These are phyloP conservation scores for Trichopoda pennipes DNA, from an alignment of 2,888 invertebrate species.

Conservation along the genomic window DNA sequence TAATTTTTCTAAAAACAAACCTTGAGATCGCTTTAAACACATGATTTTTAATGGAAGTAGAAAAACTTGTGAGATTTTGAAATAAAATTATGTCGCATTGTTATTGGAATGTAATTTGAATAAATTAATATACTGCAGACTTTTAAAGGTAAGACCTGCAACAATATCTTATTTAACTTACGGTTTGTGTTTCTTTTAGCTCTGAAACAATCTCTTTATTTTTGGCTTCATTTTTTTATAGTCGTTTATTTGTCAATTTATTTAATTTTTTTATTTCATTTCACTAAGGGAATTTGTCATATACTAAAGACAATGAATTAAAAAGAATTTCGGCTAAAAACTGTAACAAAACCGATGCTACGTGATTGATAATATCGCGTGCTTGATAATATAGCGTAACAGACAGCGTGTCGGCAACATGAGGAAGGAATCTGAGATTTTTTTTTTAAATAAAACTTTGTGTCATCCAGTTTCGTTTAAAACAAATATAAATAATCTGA, in stretches of 20 bases:
- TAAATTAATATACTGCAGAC: no score
- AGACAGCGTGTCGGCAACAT: conserved; percentile 69
- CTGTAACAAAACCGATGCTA: conserved; percentile 71
- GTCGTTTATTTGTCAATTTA: conserved; percentile 11
- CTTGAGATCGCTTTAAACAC: conserved; percentile 32
- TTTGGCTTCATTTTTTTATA: not conserved
- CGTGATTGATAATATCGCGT: conserved; percentile 75
- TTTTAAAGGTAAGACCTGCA: no score
- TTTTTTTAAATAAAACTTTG: conserved; percentile 28
- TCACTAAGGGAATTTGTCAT: conserved; percentile 23
- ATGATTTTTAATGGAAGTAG: conserved; percentile 4
- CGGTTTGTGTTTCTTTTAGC: no score
- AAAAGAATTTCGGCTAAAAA: conserved; percentile 57
- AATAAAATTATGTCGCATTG: not conserved
- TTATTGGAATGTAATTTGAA: not conserved
- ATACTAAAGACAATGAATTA: conserved; percentile 38
- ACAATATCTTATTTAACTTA: no score
- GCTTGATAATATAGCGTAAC: conserved; percentile 74
- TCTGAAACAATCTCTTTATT: not conserved
- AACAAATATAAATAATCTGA: conserved; percentile 49
- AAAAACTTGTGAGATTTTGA: not conserved
- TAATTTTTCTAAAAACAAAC: conserved; percentile 22
- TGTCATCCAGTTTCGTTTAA: conserved; percentile 5
- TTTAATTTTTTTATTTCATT: not conserved
- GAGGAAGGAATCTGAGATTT: conserved; percentile 54